Percentiles rank a stretch among this genome's conserved stretches.
These are phyloP conservation scores for Microctenopoma lineatum DNA, from an alignment of 2,797 vertebrate genomes.

Conservation along the genomic window DNA sequence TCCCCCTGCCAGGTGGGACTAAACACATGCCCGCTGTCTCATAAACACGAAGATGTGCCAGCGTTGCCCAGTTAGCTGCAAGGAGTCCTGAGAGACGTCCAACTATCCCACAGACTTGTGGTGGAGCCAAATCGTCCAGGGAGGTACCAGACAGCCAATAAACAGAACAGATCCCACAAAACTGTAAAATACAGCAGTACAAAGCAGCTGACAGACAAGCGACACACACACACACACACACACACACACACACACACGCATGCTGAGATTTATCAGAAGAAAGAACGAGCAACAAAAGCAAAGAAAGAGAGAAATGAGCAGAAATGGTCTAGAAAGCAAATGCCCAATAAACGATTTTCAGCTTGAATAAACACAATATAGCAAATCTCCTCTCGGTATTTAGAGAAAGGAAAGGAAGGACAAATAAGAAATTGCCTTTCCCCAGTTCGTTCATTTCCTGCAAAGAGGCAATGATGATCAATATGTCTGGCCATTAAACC, in stretches of 20 bases:
- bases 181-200: conserved; percentile 34
- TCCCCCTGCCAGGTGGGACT: conserved; percentile 79
- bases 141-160: conserved; percentile 46
- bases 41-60: conserved; percentile 70
- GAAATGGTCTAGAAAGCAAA: conserved; percentile 19
- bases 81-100: conserved; percentile 66
- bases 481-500: conserved; percentile 58
- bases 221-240: not conserved
- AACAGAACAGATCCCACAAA: conserved; percentile 52
- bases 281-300: conserved; percentile 32
- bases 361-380: conserved; percentile 55
- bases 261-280: conserved; percentile 23
- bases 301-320: conserved; percentile 14
- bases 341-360: conserved; percentile 51
- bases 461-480: conserved; percentile 64
- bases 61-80: conserved; percentile 59
- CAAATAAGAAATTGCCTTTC: conserved; percentile 45
- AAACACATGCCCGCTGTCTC: conserved; percentile 83
- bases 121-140: conserved; percentile 49
- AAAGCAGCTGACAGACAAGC: conserved; percentile 34
- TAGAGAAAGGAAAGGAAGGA: conserved; percentile 23
- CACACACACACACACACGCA: conserved; percentile 8
- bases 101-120: conserved; percentile 48
- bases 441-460: conserved; percentile 48
- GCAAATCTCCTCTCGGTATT: conserved; percentile 28